Evolutionary conservation across 2,113 vertebrate genomes (phyloP).

Genomic region (Sisor rabdophorus): DNA sequence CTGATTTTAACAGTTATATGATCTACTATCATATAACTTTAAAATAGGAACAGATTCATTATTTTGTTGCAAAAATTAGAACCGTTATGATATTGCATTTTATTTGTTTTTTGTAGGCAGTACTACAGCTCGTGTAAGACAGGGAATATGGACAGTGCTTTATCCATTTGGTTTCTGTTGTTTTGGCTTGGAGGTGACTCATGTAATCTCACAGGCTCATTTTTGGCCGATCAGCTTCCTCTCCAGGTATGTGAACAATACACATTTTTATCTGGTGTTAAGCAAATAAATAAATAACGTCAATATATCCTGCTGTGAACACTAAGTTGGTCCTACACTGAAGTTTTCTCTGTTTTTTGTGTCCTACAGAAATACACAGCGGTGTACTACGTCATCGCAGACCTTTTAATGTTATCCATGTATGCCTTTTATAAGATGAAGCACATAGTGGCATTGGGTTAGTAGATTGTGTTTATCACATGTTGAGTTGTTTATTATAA

Average conservation of each 20-base stretch:
- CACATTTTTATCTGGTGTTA: neutral
- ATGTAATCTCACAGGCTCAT: conserved; percentile 90
- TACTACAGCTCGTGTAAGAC: conserved; percentile 83
- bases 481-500: no score
- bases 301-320: neutral
- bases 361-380: conserved; percentile 82
- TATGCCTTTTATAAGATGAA: conserved; percentile 81
- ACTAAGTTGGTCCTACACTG: no score
- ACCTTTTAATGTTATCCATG: conserved; percentile 80
- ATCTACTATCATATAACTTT: no score
- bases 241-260: conserved; percentile 76
- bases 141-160: conserved; percentile 87
- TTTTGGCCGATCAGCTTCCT: conserved; percentile 87
- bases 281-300: neutral
- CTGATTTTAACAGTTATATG: no score
- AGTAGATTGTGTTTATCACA: neutral
- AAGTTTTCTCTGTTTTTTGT: neutral
- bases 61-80: neutral
- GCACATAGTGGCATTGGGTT: conserved; percentile 56
- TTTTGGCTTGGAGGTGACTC: conserved; percentile 88
- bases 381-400: conserved; percentile 85
- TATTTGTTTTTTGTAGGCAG: conserved; percentile 69
- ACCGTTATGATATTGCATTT: no score
- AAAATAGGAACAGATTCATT: no score
- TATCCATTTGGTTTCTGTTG: conserved; percentile 92